Conservation (phyloP, 2,113 vertebrate species). For the Paratilapia polleni region DNA sequence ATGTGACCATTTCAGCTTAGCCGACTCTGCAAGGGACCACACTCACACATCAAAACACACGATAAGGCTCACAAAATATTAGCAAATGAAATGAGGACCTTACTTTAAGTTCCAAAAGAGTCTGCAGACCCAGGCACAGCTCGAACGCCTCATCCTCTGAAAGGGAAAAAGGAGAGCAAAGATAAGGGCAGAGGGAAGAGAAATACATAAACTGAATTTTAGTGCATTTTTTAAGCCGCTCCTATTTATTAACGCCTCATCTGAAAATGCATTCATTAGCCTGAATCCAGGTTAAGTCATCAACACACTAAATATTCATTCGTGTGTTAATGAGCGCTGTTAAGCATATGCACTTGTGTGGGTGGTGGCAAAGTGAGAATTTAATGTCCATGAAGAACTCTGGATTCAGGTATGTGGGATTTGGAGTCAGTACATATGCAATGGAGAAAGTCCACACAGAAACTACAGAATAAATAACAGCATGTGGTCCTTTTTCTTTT, state of each 20-base stretch:
- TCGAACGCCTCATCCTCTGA: conserved; percentile 87
- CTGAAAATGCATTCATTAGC: conserved; percentile 17
- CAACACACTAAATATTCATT: conserved; percentile 9
- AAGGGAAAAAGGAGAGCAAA: conserved; percentile 32
- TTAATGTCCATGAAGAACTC: neutral
- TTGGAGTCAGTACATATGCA: neutral
- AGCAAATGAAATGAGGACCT: conserved; percentile 60
- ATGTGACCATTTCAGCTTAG: neutral
- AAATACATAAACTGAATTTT: neutral
- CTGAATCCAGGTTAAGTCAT: conserved; percentile 10
- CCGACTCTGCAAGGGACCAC: neutral
- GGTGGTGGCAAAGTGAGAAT: neutral
- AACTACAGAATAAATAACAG: neutral
- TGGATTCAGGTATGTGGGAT: neutral
- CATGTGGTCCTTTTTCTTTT: too few relatives aligned
- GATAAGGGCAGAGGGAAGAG: neutral
- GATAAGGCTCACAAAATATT: conserved; percentile 10
- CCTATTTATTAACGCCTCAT: conserved; percentile 10
- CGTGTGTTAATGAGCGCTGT: neutral
- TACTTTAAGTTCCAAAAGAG: conserved; percentile 91
- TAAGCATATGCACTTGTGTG: neutral
- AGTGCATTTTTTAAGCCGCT: neutral
- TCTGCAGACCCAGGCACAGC: conserved; percentile 90
- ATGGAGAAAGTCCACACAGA: neutral
- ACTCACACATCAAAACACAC: neutral